phyloP scores from a whole-genome alignment of 2,888 invertebrate species.

The Cordilura impudica region DNA sequence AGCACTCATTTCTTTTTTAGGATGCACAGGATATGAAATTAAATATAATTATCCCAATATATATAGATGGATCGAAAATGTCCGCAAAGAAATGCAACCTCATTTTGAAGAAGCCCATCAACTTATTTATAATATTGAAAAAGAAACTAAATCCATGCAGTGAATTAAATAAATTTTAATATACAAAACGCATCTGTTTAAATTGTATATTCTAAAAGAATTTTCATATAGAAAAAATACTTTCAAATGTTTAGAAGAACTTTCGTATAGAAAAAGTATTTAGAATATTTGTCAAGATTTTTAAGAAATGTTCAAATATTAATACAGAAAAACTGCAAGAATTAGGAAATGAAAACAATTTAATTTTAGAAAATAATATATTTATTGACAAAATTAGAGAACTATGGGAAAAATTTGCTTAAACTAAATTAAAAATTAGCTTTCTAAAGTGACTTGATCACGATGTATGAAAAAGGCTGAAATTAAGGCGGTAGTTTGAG shows the following conservation, averaged over 20 bases:
- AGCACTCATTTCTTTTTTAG: constrained; percentile 79
- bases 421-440: constrained; percentile 64
- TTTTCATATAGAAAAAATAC: too few species aligned
- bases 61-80: constrained; percentile 81
- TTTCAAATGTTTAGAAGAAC: too few species aligned
- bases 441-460: constrained; percentile 78
- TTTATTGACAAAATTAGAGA: too few species aligned
- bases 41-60: constrained; percentile 80
- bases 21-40: constrained; percentile 82
- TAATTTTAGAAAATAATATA: too few species aligned
- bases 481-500: constrained; percentile 93
- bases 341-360: too few species aligned
- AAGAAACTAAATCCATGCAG: constrained; percentile 23
- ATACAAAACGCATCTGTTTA: too few species aligned
- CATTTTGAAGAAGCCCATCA: constrained; percentile 82
- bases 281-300: too few species aligned
- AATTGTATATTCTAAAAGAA: too few species aligned
- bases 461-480: constrained; percentile 91
- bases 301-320: too few species aligned
- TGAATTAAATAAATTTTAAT: neutral
- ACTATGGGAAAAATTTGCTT: too few species aligned
- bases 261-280: too few species aligned
- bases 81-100: constrained; percentile 80
- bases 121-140: constrained; percentile 36
- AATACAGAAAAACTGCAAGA: too few species aligned